phyloP scores from a whole-genome alignment of 2,888 invertebrate genomes.

The Andrena minutula region DNA sequence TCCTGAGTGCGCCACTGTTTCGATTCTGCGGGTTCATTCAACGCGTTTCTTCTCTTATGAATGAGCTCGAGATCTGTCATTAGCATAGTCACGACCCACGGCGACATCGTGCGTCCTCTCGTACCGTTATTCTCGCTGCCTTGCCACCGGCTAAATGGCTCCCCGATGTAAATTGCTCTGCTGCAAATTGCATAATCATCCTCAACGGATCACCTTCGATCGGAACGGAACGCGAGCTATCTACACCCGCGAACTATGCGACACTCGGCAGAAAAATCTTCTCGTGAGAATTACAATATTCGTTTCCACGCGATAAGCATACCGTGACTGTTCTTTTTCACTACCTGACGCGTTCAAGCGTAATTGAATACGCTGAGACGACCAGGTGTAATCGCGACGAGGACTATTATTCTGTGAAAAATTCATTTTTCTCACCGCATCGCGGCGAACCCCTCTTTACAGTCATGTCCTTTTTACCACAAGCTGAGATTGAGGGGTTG shows the following conservation, averaged over 20 bases:
- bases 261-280: background rate
- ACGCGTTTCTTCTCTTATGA: conserved; percentile 64
- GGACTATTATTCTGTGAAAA: background rate
- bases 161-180: conserved; percentile 69
- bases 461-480: background rate
- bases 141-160: conserved; percentile 77
- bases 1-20: background rate
- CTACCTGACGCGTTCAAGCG: background rate
- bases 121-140: conserved; percentile 79
- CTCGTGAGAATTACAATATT: conserved; percentile 13
- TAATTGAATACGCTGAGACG: background rate
- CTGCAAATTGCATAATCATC: conserved; percentile 77
- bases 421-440: background rate
- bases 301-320: background rate
- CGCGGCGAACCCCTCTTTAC: background rate
- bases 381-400: background rate
- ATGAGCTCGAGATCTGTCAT: conserved; percentile 71
- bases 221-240: conserved; percentile 1
- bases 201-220: conserved; percentile 59
- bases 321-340: background rate
- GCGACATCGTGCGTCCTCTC: conserved; percentile 74
- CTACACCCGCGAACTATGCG: background rate
- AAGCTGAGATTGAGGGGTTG: background rate
- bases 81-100: conserved; percentile 76
- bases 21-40: conserved; percentile 57